Percentiles rank a stretch among this genome's conserved stretches.
Conservation (phyloP, 2,888 invertebrate genomes). For the Galerucella pusilla region DNA sequence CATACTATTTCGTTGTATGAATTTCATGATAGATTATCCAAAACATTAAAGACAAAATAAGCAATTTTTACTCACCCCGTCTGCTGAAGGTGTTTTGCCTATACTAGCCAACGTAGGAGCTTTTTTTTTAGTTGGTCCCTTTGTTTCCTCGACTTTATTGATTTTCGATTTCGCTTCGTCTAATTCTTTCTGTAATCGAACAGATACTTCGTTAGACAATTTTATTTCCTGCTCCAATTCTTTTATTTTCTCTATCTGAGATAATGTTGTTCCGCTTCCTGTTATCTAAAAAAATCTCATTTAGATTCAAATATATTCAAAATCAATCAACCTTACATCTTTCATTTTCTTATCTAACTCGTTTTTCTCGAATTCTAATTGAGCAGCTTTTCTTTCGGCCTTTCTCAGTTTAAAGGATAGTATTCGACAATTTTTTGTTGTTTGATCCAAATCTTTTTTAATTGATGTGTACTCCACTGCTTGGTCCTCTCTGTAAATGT, state of each 20-base stretch:
- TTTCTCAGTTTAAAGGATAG: slow-evolving; percentile 98
- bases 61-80: slow-evolving; percentile 67
- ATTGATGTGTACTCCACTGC: slow-evolving; percentile 95
- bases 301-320: slow-evolving; percentile 27
- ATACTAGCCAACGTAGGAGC: slow-evolving; percentile 70
- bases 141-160: slow-evolving; percentile 61
- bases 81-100: slow-evolving; percentile 70
- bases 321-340: slow-evolving; percentile 61
- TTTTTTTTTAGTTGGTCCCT: slow-evolving; percentile 66
- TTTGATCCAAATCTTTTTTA: slow-evolving; percentile 95
- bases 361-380: slow-evolving; percentile 86
- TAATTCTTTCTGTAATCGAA: slow-evolving; percentile 76
- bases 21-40: no score
- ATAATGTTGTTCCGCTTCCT: slow-evolving; percentile 72
- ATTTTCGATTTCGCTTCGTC: slow-evolving; percentile 74
- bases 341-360: slow-evolving; percentile 77
- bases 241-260: slow-evolving; percentile 76
- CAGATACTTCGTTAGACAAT: slow-evolving; percentile 80
- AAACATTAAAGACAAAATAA: not conserved
- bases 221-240: slow-evolving; percentile 88
- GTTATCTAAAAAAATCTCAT: slow-evolving; percentile 53
- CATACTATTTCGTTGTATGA: no score
- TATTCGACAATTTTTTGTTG: slow-evolving; percentile 97
- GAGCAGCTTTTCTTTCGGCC: slow-evolving; percentile 89
- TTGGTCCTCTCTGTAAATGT: slow-evolving; percentile 84